phyloP scores from a whole-genome alignment of 2,797 vertebrate genomes.

The Peromyscus nudipes region DNA sequence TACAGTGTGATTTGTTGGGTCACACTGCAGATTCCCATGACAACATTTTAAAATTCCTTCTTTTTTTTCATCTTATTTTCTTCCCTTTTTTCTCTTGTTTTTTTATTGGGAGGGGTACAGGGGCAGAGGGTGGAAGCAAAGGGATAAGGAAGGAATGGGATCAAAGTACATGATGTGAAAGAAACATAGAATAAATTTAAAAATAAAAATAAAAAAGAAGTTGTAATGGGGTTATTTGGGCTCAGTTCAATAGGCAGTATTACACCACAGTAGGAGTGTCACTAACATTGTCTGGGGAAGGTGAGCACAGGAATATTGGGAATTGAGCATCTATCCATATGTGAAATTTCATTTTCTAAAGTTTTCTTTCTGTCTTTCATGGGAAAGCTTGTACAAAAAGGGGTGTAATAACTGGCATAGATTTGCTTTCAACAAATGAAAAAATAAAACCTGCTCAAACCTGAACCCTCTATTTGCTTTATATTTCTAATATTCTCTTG shows the following conservation, averaged over 20 bases:
- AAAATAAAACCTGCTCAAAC: not conserved
- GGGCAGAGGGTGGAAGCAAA: not conserved
- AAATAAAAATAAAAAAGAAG: not conserved
- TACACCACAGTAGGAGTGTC: not conserved
- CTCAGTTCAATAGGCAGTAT: not conserved
- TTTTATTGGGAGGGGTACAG: not conserved
- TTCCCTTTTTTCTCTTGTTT: not conserved
- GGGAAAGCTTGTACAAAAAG: not conserved
- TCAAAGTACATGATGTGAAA: not conserved
- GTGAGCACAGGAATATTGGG: not conserved
- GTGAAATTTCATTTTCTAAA: slow-evolving; percentile 14
- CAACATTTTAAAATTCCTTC: not conserved
- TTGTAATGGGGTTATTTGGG: not conserved
- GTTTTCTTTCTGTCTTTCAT: not conserved
- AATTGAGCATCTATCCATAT: not conserved
- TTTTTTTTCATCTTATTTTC: not conserved
- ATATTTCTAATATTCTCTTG: not conserved
- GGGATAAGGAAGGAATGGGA: not conserved
- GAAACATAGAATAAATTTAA: not conserved
- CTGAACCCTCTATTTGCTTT: not conserved
- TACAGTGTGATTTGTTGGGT: not conserved
- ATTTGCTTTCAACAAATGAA: not conserved
- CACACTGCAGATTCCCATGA: not conserved
- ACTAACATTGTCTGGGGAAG: not conserved
- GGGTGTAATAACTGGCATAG: not conserved